Evolutionary conservation across 2,888 invertebrate genomes (phyloP), one percentile per base, ranked within the genome.

Genomic region (Actias luna): DNA sequence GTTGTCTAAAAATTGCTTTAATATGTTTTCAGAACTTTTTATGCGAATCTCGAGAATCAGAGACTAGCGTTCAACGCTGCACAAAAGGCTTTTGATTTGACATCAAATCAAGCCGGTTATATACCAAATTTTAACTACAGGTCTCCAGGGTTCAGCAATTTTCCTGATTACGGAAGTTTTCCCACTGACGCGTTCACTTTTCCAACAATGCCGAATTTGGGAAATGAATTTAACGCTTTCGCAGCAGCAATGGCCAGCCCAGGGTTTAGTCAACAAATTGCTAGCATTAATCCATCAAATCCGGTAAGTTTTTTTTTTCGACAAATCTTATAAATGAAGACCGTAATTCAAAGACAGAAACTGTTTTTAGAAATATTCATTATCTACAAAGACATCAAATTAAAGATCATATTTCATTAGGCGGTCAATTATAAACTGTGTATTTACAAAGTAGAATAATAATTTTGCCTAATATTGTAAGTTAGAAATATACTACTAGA

Each of bases 201-300:
- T 36, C 64, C 58, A 55, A 69, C 67, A 60, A 76, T 77, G 76
- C 67, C 69, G 25, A 66, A 71, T 62, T 76, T 64, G n/a, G 63
- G 80, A 66, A 59, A 58, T 46, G 62, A 33, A 5, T 81, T 86
- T 66, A 77, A 78, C 33, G 94, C 95, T 0, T 88, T 82, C 55
- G 94, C 95, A 1, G 83, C 92, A 46, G 94, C 93, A 0, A 85
- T 89, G 1, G 83, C 93, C 58, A 94, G 94, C 29, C 93, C 94
- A 0, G 90, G 85, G 25, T 94, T 88, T 65, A 81, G 84, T 18
- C 92, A 92, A 60, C 95, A 95, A 73, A 83, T 93, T 0, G 95
- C 95, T 29, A 83, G 83, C 8, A 93, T 95, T 35, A 93, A 80
- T 70, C 95, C 95, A 1, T 83, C 85, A 67, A 95, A 95, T 83